Conservation (phyloP, 2,888 invertebrate genomes). For the Linnaemya tessellans region DNA sequence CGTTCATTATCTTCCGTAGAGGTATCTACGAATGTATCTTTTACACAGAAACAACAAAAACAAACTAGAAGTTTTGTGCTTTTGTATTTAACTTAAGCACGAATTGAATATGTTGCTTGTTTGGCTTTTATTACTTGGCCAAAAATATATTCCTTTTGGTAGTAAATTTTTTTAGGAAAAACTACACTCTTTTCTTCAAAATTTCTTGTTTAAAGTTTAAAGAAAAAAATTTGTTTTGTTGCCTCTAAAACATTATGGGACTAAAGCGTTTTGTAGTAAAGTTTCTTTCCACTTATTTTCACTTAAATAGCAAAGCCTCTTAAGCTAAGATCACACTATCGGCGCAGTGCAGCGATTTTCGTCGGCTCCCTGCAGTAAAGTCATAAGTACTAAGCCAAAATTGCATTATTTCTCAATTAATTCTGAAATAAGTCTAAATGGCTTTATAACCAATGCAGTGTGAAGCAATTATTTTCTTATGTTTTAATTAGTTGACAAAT, state of each 20-base stretch:
- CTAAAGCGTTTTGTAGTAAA: too few species aligned
- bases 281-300: too few species aligned
- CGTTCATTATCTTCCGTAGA: constrained; percentile 21
- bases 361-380: too few species aligned
- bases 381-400: too few species aligned
- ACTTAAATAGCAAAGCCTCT: too few species aligned
- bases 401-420: too few species aligned
- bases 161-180: not conserved
- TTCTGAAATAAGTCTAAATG: too few species aligned
- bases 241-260: not conserved
- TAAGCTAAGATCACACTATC: too few species aligned
- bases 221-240: constrained; percentile 1
- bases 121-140: constrained; percentile 4
- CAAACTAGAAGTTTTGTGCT: not conserved
- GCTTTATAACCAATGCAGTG: too few species aligned
- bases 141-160: constrained; percentile 3
- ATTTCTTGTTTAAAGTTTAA: not conserved
- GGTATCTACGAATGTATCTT: constrained; percentile 68
- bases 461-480: too few species aligned
- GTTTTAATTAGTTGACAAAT: too few species aligned
- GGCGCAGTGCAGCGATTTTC: too few species aligned
- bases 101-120: constrained; percentile 24
- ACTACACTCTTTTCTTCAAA: constrained; percentile 5
- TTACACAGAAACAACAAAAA: constrained; percentile 13
- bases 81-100: not conserved